Evolutionary conservation across 2,888 invertebrate species (phyloP).

Genomic region (Papilio demoleus): DNA sequence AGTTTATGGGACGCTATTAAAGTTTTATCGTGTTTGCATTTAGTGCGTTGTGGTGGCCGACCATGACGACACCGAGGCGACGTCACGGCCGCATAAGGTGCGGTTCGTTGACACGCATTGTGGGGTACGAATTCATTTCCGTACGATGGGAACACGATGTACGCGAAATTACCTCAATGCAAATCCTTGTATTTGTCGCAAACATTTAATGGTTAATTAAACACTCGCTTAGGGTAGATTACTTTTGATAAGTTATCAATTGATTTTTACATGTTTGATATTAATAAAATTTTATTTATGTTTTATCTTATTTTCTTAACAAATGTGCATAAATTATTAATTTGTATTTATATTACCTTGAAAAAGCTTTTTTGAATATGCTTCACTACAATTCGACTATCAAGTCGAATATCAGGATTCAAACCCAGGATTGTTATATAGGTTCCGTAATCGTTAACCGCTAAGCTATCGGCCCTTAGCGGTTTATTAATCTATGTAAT

Average conservation of each 20-base stretch:
- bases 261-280: no score
- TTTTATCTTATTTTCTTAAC: no score
- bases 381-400: no score
- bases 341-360: no score
- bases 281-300: no score
- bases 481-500: no score
- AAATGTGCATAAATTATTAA: no score
- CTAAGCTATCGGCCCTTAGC: no score
- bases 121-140: conserved; percentile 27
- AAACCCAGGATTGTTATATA: no score
- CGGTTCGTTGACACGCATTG: conserved; percentile 22
- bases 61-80: background rate
- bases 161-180: background rate
- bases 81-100: conserved; percentile 7
- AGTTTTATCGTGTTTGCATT: background rate
- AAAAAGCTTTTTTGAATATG: no score
- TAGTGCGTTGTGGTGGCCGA: background rate
- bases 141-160: background rate
- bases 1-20: background rate
- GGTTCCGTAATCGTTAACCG: no score
- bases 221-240: background rate
- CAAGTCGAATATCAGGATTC: no score
- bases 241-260: background rate
- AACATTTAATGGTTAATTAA: background rate
- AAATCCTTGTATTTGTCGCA: background rate